These are phyloP conservation scores for Pharmacophagus antenor DNA, from an alignment of 2,888 invertebrate genomes.

Conservation along the genomic window DNA sequence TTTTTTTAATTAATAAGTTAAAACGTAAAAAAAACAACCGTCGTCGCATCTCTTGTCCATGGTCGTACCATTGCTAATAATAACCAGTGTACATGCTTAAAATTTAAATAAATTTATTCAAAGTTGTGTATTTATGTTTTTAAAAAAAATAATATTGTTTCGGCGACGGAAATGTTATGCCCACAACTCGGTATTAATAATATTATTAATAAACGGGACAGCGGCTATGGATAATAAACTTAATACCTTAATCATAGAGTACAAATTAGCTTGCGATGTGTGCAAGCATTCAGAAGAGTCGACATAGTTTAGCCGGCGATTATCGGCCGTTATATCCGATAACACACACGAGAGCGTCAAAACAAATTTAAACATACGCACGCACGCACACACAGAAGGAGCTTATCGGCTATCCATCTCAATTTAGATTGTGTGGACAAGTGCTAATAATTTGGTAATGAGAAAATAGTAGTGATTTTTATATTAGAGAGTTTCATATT, in stretches of 20 bases:
- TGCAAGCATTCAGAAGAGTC: conserved; percentile 37
- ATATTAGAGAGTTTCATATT: too few species aligned
- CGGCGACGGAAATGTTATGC: conserved; percentile 25
- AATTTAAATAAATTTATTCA: conserved; percentile 43
- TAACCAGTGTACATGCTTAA: conserved; percentile 35
- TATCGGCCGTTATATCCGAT: conserved; percentile 35
- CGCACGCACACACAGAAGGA: conserved; percentile 34
- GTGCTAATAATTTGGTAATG: conserved; percentile 26
- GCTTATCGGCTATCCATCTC: conserved; percentile 36
- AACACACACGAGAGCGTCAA: conserved; percentile 34
- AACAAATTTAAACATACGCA: conserved; percentile 14
- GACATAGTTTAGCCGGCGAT: conserved; percentile 39
- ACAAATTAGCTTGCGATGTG: conserved; percentile 9
- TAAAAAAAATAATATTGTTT: conserved; percentile 38
- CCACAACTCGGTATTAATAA: too few species aligned
- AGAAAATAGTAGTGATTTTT: conserved; percentile 23
- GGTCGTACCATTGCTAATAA: neutral
- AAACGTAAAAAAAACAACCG: neutral
- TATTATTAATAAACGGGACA: conserved; percentile 28
- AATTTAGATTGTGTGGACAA: conserved; percentile 22
- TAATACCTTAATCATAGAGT: conserved; percentile 6
- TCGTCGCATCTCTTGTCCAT: neutral
- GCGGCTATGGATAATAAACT: conserved; percentile 27
- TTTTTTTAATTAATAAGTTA: neutral
- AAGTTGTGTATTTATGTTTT: conserved; percentile 40